Percentiles rank a stretch among this genome's conserved stretches.
These are phyloP conservation scores for Carassius auratus DNA, from an alignment of 2,113 vertebrate genomes.

Conservation along the genomic window DNA sequence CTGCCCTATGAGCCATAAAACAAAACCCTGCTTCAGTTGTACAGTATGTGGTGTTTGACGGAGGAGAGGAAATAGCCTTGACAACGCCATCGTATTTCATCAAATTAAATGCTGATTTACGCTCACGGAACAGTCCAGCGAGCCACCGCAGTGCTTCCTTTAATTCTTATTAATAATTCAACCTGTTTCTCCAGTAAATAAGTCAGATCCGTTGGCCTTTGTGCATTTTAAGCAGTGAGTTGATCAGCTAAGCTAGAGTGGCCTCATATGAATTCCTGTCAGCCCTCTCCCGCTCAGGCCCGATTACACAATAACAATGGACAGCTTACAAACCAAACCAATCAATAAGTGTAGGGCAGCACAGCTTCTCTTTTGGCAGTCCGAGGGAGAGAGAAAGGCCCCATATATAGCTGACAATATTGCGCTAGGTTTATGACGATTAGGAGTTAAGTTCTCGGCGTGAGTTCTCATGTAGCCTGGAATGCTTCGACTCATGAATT, in stretches of 20 bases:
- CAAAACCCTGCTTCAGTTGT: not conserved
- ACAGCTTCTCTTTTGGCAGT: conserved; percentile 67
- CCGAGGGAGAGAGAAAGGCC: conserved; percentile 59
- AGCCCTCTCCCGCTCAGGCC: conserved; percentile 54
- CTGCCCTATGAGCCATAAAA: conserved; percentile 34
- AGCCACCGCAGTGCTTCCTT: conserved; percentile 52
- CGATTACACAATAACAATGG: conserved; percentile 73
- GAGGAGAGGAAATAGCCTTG: conserved; percentile 16
- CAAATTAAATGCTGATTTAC: conserved; percentile 31
- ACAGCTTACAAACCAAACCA: conserved; percentile 66
- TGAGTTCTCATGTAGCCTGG: conserved; percentile 88
- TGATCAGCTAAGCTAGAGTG: conserved; percentile 44
- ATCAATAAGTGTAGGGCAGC: conserved; percentile 69
- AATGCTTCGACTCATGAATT: conserved; percentile 99
- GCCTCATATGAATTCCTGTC: conserved; percentile 60
- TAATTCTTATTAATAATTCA: conserved; percentile 66
- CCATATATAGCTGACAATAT: conserved; percentile 99
- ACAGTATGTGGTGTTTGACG: conserved; percentile 8
- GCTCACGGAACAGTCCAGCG: conserved; percentile 56
- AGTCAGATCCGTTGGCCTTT: conserved; percentile 53
- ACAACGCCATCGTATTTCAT: conserved; percentile 34
- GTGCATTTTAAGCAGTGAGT: conserved; percentile 57
- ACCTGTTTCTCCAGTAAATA: conserved; percentile 56
- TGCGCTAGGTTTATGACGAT: conserved; percentile 87
- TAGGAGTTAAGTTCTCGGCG: conserved; percentile 85